Base-by-base conservation (phyloP, 2,797 vertebrate genomes). In the Catharus ustulatus region DNA sequence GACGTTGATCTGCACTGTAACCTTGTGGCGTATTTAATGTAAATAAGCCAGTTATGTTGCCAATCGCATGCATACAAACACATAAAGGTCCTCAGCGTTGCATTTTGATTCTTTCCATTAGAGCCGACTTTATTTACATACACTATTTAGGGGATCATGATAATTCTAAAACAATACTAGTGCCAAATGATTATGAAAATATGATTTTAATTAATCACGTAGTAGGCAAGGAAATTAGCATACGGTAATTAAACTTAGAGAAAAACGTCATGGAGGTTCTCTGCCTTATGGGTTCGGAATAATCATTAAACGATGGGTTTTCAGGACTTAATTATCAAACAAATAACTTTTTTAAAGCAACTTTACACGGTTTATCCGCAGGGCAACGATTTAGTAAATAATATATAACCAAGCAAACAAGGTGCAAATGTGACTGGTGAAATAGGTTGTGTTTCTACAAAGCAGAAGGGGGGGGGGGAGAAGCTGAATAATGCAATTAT, bases 11-110 rank as follows among this genome's bases (percentile, higher is more conserved):
- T 98, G 98, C 98, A 98, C 99, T 99, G 99, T 99, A 99, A 99
- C 99, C 99, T 99, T 99, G 99, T 99, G 99, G 99, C 99, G 99
- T 98, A 99, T 99, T 99, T 99, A 99, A 99, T 99, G 99, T 99
- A 99, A 99, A 99, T 99, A 99, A 99, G 99, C 98, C 98, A 98
- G 98, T 99, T 98, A 98, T 98, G 99, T 98, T 99, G 99, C 99
- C 99, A 99, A 98, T 99, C 98, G 98, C 98, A 93, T 97, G 98
- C 98, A 98, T 97, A 98, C 98, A 98, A 98, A 98, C 98, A 97
- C 98, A 97, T 94, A 98, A 98, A 98, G 98, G 98, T 98, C 99
- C 98, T 98, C 98, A 97, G 95, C 98, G 98, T 98, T 98, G 98
- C 98, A 97, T 98, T 98, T 98, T 97, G 97, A 97, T 98, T 98